Percentiles rank a stretch among this genome's conserved stretches.
These are phyloP conservation scores for Chloroceryle amazona DNA, from an alignment of 2,797 vertebrate species.

Conservation along the genomic window DNA sequence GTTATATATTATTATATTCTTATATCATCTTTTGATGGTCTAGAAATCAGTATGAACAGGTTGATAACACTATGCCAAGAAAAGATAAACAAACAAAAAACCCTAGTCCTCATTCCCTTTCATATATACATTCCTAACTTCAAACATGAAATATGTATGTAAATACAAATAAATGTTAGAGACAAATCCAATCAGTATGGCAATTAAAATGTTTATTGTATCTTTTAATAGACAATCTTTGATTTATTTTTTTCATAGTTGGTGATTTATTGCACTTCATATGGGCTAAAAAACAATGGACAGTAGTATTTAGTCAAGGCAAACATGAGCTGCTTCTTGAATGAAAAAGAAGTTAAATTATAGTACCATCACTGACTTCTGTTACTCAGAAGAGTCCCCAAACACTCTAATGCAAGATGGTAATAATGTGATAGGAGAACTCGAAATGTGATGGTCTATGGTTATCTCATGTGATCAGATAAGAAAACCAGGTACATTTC, in stretches of 20 bases:
- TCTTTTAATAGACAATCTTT: neutral
- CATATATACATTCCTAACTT: neutral
- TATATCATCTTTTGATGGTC: neutral
- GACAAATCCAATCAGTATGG: neutral
- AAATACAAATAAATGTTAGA: neutral
- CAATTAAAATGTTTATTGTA: neutral
- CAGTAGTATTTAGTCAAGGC: neutral
- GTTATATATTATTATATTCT: too few relatives aligned
- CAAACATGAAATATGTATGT: neutral
- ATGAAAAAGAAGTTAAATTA: neutral
- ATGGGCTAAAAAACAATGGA: neutral
- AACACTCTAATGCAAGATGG: neutral
- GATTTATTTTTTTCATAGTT: neutral
- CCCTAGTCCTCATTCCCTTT: rapidly evolving
- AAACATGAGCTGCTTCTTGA: neutral
- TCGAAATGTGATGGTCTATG: neutral
- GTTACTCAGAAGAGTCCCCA: neutral
- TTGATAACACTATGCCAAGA: neutral
- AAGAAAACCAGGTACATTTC: neutral
- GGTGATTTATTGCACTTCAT: neutral
- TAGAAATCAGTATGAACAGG: neutral
- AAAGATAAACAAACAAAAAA: neutral
- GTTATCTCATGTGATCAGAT: neutral
- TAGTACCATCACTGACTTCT: neutral
- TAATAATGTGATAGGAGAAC: neutral